A percentile compares a stretch with the other conserved stretches of the same genome.
Evolutionary conservation across 2,888 invertebrate species (phyloP).

Genomic region (Cynaeus angustus): DNA sequence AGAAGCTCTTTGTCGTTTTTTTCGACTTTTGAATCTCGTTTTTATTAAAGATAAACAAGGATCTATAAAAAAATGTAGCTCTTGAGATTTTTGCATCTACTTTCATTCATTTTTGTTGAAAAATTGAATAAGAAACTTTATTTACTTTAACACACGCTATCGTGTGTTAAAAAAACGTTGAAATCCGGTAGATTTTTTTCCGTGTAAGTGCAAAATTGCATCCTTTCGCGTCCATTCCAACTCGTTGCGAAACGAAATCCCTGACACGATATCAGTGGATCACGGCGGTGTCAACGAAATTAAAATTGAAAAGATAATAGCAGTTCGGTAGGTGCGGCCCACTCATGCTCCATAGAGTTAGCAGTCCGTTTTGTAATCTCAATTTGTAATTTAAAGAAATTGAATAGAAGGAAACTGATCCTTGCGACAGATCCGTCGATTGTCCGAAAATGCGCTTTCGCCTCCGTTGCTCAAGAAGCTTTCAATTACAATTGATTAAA

Average conservation of each 20-base stretch:
- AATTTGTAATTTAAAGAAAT: constrained; percentile 52
- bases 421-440: constrained; percentile 56
- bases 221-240: constrained; percentile 7
- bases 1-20: no score
- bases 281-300: constrained; percentile 26
- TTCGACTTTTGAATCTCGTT: no score
- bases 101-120: no score
- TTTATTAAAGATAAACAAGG: no score
- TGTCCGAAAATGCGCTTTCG: constrained; percentile 43
- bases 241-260: constrained; percentile 11
- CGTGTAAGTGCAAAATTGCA: background rate
- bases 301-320: constrained; percentile 23
- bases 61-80: no score
- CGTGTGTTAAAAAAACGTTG: background rate
- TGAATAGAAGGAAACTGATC: constrained; percentile 50
- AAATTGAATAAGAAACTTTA: background rate
- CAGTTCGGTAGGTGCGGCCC: constrained; percentile 35
- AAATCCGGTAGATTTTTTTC: background rate
- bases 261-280: constrained; percentile 6
- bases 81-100: no score
- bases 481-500: constrained; percentile 48
- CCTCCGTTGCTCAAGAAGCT: constrained; percentile 30
- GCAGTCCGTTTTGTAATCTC: constrained; percentile 55
- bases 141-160: no score
- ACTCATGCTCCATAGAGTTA: constrained; percentile 32